phyloP scores from a whole-genome alignment of 2,113 vertebrate species.

The Silurus asotus region DNA sequence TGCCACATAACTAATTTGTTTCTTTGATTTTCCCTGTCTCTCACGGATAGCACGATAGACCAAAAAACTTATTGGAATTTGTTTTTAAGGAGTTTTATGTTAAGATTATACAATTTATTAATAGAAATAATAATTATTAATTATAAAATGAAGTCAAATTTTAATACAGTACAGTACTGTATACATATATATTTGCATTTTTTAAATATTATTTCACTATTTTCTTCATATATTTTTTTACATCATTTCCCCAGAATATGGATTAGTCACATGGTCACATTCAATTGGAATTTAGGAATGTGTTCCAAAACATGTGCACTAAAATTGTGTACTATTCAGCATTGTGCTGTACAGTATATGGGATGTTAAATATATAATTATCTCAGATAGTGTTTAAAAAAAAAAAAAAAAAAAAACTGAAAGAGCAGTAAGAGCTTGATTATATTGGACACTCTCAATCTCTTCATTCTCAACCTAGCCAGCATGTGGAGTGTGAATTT shows the following conservation, averaged over 20 bases:
- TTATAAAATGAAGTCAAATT: background rate
- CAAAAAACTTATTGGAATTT: no score
- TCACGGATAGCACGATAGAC: no score
- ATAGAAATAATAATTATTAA: no score
- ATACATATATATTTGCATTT: background rate
- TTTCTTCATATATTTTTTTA: background rate
- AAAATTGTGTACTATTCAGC: background rate
- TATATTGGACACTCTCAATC: background rate
- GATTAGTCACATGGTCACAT: background rate
- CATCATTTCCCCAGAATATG: background rate
- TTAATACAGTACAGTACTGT: background rate
- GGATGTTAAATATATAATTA: background rate
- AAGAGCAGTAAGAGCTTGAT: background rate
- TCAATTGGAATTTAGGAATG: background rate
- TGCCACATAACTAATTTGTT: no score
- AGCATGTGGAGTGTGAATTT: background rate
- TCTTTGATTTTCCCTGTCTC: no score
- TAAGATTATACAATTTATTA: no score
- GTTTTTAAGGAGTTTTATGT: no score
- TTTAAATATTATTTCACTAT: no score
- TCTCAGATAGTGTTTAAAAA: background rate
- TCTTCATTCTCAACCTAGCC: background rate
- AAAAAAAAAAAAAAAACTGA: background rate
- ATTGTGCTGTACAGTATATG: background rate
- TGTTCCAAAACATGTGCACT: constrained; percentile 1